phyloP scores from a whole-genome alignment of 2,113 vertebrate species.

The Paedocypris sp. region DNA sequence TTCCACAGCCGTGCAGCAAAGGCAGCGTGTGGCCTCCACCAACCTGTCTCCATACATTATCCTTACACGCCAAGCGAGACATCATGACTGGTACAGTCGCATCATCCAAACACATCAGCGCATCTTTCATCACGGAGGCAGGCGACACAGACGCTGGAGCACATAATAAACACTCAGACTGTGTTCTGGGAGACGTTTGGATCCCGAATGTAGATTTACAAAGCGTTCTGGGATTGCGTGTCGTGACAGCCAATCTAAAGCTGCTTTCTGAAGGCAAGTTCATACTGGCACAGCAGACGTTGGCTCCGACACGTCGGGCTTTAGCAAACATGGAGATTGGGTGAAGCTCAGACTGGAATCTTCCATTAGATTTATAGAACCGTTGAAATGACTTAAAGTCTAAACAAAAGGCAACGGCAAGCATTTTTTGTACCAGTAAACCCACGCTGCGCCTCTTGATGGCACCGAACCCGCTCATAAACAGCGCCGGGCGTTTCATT shows the following conservation, averaged over 20 bases:
- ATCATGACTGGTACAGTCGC: neutral
- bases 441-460: conserved; percentile 1
- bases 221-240: too few relatives aligned
- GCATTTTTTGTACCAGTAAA: neutral
- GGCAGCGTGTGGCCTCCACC: neutral
- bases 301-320: neutral
- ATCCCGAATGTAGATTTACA: too few relatives aligned
- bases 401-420: neutral
- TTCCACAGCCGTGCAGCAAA: neutral
- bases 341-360: neutral
- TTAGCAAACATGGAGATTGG: neutral
- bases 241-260: too few relatives aligned
- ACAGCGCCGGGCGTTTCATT: neutral
- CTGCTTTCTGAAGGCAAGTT: too few relatives aligned
- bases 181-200: too few relatives aligned
- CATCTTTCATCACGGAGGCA: too few relatives aligned
- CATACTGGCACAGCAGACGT: neutral
- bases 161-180: too few relatives aligned
- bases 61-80: neutral
- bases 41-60: neutral
- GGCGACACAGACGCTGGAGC: too few relatives aligned
- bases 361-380: neutral
- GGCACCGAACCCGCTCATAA: conserved; percentile 7
- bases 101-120: too few relatives aligned
- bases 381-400: neutral